Conservation (phyloP, 2,888 invertebrate species). For the Rhagonycha lutea region DNA sequence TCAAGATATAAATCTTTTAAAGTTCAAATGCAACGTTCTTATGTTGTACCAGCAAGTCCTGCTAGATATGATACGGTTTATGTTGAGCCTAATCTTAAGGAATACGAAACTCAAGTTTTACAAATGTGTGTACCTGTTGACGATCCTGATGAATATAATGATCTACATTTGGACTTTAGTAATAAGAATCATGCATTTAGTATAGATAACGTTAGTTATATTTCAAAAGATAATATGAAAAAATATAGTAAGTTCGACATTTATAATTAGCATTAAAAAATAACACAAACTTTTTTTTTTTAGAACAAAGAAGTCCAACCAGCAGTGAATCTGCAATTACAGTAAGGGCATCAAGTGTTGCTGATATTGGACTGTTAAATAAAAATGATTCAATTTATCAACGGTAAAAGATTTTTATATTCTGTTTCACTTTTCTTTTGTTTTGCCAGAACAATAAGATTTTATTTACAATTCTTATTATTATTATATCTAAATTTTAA, state of each 20-base stretch:
- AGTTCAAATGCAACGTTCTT: constrained; percentile 61
- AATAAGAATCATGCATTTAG: constrained; percentile 86
- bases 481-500: background rate
- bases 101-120: constrained; percentile 93
- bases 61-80: constrained; percentile 72
- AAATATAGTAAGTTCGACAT: constrained; percentile 57
- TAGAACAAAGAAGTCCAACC: constrained; percentile 79
- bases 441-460: background rate
- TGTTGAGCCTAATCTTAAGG: constrained; percentile 80
- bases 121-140: constrained; percentile 92
- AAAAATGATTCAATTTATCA: constrained; percentile 65
- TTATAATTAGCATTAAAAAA: background rate
- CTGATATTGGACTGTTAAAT: constrained; percentile 46
- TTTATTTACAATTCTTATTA: background rate
- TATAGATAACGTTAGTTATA: constrained; percentile 86
- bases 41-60: constrained; percentile 63
- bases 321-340: constrained; percentile 84
- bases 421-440: background rate
- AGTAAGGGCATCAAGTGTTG: constrained; percentile 74
- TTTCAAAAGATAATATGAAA: constrained; percentile 77
- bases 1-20: constrained; percentile 91
- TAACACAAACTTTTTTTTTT: constrained; percentile 28
- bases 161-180: constrained; percentile 84
- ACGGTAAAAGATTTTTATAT: constrained; percentile 52
- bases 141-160: constrained; percentile 75